Evolutionary conservation across 2,797 vertebrate genomes (phyloP).

Genomic region (Harpagifer antarcticus): DNA sequence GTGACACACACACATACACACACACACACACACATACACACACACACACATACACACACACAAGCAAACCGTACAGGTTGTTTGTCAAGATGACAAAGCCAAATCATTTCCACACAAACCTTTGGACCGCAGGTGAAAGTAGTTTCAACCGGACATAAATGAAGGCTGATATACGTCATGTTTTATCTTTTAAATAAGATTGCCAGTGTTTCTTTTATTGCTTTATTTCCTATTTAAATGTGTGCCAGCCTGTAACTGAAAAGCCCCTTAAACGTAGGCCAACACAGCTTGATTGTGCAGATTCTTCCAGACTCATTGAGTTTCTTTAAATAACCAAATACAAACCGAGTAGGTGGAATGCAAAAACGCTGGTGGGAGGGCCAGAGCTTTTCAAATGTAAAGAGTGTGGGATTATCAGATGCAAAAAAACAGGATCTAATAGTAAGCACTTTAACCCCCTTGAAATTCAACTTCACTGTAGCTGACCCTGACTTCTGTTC

Average conservation of each 20-base stretch:
- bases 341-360: slow-evolving; percentile 22
- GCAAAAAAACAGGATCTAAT: not conserved
- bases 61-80: slow-evolving; percentile 17
- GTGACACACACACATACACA: too few species aligned
- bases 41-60: not conserved
- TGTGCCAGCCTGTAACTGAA: too few species aligned
- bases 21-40: slow-evolving; percentile 1
- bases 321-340: slow-evolving; percentile 1
- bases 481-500: not conserved
- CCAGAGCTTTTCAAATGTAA: slow-evolving; percentile 37
- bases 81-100: slow-evolving; percentile 31
- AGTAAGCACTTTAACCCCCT: not conserved
- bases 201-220: not conserved
- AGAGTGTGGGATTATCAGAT: slow-evolving; percentile 2
- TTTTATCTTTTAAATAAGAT: not conserved
- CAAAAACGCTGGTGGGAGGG: slow-evolving; percentile 37
- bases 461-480: too few species aligned
- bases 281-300: not conserved
- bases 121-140: slow-evolving; percentile 36
- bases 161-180: not conserved
- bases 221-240: not conserved
- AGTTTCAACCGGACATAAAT: slow-evolving; percentile 2
- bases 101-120: slow-evolving; percentile 31
- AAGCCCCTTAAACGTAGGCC: too few species aligned
- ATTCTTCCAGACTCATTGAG: not conserved